phyloP scores from a whole-genome alignment of 2,888 invertebrate species.

The Hololepta plana region DNA sequence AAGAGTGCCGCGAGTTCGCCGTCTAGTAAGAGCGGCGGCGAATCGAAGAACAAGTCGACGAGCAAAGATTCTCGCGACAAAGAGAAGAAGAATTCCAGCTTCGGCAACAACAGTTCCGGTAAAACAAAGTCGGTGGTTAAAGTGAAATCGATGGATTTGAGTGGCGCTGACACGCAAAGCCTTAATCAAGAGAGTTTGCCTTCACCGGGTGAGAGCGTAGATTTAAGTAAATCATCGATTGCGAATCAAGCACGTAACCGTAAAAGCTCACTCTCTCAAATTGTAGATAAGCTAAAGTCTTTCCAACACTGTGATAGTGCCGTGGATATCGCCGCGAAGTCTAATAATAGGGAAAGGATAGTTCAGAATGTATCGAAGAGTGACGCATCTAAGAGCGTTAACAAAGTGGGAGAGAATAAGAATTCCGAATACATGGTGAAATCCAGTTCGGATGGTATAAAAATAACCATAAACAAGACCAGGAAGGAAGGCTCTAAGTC shows the following conservation, averaged over 20 bases:
- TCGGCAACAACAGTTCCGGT: slow-evolving; percentile 16
- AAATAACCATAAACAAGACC: slow-evolving; percentile 82
- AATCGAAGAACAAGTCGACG: slow-evolving; percentile 29
- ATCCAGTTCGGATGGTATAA: slow-evolving; percentile 75
- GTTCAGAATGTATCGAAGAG: slow-evolving; percentile 18
- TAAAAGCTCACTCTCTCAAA: slow-evolving; percentile 59
- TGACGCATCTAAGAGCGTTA: slow-evolving; percentile 12
- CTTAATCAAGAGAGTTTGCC: slow-evolving; percentile 21
- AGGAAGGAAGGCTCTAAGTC: slow-evolving; percentile 34
- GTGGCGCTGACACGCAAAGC: slow-evolving; percentile 12
- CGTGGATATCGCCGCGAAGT: slow-evolving; percentile 31
- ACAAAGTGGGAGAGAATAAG: slow-evolving; percentile 32
- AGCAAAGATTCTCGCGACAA: slow-evolving; percentile 26
- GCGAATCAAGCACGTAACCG: slow-evolving; percentile 44
- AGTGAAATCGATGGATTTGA: slow-evolving; percentile 46
- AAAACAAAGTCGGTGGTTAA: slow-evolving; percentile 32
- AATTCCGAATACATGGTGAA: slow-evolving; percentile 81
- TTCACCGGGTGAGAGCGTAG: slow-evolving; percentile 8
- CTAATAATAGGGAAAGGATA: too few species aligned
- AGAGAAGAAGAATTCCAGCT: slow-evolving; percentile 15
- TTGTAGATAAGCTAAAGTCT: slow-evolving; percentile 65
- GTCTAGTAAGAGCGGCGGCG: slow-evolving; percentile 40
- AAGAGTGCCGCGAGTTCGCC: slow-evolving; percentile 64
- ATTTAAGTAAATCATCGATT: slow-evolving; percentile 32
- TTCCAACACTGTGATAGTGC: slow-evolving; percentile 48